Base-by-base conservation (phyloP, 1,140 invertebrate genomes). In the Trialeurodes vaporariorum region DNA sequence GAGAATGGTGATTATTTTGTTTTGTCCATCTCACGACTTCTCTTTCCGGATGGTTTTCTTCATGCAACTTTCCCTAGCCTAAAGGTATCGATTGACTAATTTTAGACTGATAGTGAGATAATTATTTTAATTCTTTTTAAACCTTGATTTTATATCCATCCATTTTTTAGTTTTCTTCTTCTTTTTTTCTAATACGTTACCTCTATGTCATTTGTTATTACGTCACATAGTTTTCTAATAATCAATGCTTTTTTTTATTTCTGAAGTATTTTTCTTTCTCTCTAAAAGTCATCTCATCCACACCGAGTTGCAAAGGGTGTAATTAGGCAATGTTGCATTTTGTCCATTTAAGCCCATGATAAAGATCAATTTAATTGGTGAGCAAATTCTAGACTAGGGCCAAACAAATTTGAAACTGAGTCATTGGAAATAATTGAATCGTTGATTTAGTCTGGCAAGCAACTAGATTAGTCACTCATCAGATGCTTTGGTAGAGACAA, bases 1-100 rank as follows among this genome's bases (percentile, higher is more conserved):
- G 80, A 81, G 66, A 82, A 81, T 49, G 78, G 76, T 64, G 65
- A 72, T 64, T 59, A 70, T 27, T 65, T 75, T 24, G 61, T 74
- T 25, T 67, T 70, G 11, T 68, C 67, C 22, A 59, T 74, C 1
- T 68, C 74, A 2, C 68, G 68, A 58, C 69, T 71, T 61, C 67
- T 75, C 2, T 74, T 71, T 59, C 65, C 71, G 0, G 74, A 75
- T 64, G 61, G 66, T 65, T 70, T 65, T 64, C 67, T 72, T 25
- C 68, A 70, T 23, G 66, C 69, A 63, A 49, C 34, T 5, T 17
- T 49, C 5, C 34, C 34, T 17, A 49, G 5, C 17, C 34, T 49
- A 17, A 49, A 5, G 5, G 34, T 9, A 49, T 49, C 34, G 17
- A 49, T 49, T 49, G 34, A 49, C 17, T 49, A 49, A 49, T n/a